Base-by-base conservation (phyloP, 2,113 vertebrate genomes). In the Microcebus jonahi region DNA sequence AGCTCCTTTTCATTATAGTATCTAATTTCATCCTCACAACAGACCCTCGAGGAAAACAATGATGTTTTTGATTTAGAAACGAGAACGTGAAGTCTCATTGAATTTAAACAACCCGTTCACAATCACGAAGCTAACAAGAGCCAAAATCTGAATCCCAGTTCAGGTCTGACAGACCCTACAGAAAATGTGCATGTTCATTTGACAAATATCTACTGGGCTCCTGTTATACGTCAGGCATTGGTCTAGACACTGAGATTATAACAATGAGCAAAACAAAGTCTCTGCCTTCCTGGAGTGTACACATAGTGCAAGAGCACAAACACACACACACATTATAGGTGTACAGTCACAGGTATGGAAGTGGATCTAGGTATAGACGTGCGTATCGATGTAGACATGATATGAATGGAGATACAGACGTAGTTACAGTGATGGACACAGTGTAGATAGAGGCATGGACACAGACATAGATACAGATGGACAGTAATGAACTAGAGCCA, bases 361-460 rank as follows among this genome's bases (percentile, higher is more conserved):
- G 1, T 12, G 45, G 5, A 10, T 50, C 31, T 8, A 77, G 75
- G 18, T 1, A 50, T 23, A n/a, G 63, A 18, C 23, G 6, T 31
- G 48, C 1, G 2, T 12, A 15, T 2, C 5, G 23, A 2, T n/a
- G 20, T 5, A 0, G 12, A 76, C 1, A 2, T 7, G 14, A 17
- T 15, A 13, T 36, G 7, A 63, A 29, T 63, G 27, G 55, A 63
- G 65, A 42, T 25, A 21, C 25, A 48, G 67, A 23, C 48, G 42
- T 23, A 25, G 18, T 67, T 67, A 68, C 6, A 42, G 65, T 36
- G 45, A 14, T n/a, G 34, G 63, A 21, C n/a, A 14, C 42, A 34
- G 8, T 15, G 11, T 14, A 79, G 39, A 70, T 17, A 2, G 8
- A 65, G 42, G 8, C 31, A 2, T 6, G 3, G 21, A 65, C n/a